Conservation (phyloP, 2,113 vertebrate species). For the Beaufortia kweichowensis region DNA sequence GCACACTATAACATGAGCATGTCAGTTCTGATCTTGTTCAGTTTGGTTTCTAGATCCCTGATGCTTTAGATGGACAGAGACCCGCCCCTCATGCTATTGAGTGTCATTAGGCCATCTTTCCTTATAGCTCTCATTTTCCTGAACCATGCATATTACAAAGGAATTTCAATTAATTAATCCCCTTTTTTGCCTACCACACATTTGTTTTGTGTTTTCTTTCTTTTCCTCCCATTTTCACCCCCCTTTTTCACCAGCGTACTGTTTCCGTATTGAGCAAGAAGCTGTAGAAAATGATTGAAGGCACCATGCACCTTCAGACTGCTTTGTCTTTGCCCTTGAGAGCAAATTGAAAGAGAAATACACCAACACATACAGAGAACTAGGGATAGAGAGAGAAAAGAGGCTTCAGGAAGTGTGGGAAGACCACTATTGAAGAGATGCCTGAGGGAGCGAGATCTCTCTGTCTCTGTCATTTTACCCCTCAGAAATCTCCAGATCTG, state of each 20-base stretch:
- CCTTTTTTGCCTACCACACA: too few species aligned
- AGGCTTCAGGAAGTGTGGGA: conserved; percentile 33
- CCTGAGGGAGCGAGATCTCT: conserved; percentile 22
- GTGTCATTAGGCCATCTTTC: too few species aligned
- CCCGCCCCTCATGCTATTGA: too few species aligned
- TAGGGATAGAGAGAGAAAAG: not conserved
- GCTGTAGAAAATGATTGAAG: conserved; percentile 15
- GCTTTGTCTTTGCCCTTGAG: conserved; percentile 33
- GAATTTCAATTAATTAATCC: too few species aligned
- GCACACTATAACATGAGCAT: conserved; percentile 1
- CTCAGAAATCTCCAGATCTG: conserved; percentile 31
- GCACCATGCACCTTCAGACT: conserved; percentile 5
- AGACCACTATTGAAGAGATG: conserved; percentile 34
- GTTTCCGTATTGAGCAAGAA: not conserved
- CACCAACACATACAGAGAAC: not conserved
- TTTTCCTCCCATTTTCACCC: not conserved
- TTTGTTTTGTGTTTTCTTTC: not conserved
- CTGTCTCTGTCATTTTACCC: conserved; percentile 27
- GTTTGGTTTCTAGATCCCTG: conserved; percentile 6
- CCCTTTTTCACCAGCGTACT: not conserved
- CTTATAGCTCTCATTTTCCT: too few species aligned
- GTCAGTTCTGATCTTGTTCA: conserved; percentile 3
- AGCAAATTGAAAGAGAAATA: conserved; percentile 30
- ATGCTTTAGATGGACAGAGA: not conserved
- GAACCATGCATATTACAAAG: too few species aligned